These are phyloP conservation scores for Epiblema foenella DNA, from an alignment of 2,888 invertebrate genomes.

Conservation along the genomic window DNA sequence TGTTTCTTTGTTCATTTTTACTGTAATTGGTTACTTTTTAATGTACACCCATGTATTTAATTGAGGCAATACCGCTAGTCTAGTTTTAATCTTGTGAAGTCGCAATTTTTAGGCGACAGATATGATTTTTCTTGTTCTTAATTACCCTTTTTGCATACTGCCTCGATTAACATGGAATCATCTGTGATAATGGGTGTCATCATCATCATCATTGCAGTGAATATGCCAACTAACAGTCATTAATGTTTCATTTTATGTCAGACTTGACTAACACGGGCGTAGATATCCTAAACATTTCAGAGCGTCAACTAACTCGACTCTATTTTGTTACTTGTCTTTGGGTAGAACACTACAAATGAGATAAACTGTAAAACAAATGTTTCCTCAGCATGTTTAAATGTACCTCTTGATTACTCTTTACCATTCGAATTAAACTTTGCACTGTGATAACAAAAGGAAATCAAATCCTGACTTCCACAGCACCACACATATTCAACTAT, in stretches of 20 bases:
- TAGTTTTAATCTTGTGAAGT: not conserved
- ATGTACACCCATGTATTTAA: conserved; percentile 49
- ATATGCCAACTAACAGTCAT: conserved; percentile 64
- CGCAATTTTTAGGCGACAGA: not conserved
- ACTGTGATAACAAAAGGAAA: not conserved
- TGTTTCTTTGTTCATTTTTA: conserved; percentile 63
- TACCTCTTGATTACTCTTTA: not conserved
- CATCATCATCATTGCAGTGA: conserved; percentile 55
- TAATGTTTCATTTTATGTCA: conserved; percentile 58
- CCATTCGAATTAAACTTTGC: not conserved
- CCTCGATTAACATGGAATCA: conserved; percentile 66
- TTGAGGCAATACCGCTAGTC: conserved; percentile 59
- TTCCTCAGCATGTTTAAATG: conserved; percentile 8
- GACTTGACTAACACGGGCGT: conserved; percentile 75
- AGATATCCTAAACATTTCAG: conserved; percentile 61
- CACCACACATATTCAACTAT: not conserved
- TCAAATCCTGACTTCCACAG: not conserved
- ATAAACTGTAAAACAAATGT: not conserved
- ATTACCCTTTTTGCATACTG: conserved; percentile 55
- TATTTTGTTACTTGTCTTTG: conserved; percentile 76
- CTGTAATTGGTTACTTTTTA: conserved; percentile 51
- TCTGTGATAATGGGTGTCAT: conserved; percentile 64
- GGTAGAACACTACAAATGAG: conserved; percentile 49
- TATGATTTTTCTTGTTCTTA: not conserved
- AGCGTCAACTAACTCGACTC: conserved; percentile 72